phyloP scores from a whole-genome alignment of 2,113 vertebrate species.

The Cavia aperea region DNA sequence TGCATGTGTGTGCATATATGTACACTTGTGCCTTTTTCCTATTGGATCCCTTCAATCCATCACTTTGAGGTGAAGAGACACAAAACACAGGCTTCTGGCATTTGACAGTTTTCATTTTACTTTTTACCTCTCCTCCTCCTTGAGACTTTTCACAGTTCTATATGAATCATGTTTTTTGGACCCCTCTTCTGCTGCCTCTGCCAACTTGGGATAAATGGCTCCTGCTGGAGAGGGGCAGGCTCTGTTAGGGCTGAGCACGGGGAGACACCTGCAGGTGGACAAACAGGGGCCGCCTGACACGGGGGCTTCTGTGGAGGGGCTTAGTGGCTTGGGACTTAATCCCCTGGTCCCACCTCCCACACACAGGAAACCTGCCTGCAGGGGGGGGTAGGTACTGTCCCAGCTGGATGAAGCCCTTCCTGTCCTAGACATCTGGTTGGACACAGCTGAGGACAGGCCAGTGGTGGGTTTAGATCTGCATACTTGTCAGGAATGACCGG shows the following conservation, averaged over 20 bases:
- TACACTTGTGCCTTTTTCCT: not conserved
- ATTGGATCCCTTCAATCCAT: not conserved
- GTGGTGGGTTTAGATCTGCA: not conserved
- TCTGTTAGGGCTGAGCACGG: conserved; percentile 46
- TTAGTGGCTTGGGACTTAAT: not conserved
- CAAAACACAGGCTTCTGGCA: not conserved
- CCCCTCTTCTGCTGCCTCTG: conserved; percentile 50
- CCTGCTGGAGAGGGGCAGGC: conserved; percentile 59
- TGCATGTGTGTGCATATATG: too few relatives aligned
- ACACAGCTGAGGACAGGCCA: not conserved
- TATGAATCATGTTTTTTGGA: conserved; percentile 56
- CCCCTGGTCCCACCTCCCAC: conserved; percentile 52
- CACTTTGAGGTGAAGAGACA: not conserved
- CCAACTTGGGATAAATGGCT: conserved; percentile 61
- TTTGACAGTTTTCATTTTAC: not conserved
- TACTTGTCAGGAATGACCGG: not conserved
- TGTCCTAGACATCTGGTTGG: not conserved
- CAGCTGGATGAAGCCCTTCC: too few relatives aligned
- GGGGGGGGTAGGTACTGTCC: too few relatives aligned
- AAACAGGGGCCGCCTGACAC: conserved; percentile 59
- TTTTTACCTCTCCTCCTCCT: not conserved
- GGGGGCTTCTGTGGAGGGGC: conserved; percentile 7
- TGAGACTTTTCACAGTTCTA: not conserved
- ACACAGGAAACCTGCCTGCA: not conserved
- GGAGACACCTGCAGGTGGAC: conserved; percentile 52